phyloP scores from a whole-genome alignment of 1,140 invertebrate genomes.

The Drosophila nikananu region DNA sequence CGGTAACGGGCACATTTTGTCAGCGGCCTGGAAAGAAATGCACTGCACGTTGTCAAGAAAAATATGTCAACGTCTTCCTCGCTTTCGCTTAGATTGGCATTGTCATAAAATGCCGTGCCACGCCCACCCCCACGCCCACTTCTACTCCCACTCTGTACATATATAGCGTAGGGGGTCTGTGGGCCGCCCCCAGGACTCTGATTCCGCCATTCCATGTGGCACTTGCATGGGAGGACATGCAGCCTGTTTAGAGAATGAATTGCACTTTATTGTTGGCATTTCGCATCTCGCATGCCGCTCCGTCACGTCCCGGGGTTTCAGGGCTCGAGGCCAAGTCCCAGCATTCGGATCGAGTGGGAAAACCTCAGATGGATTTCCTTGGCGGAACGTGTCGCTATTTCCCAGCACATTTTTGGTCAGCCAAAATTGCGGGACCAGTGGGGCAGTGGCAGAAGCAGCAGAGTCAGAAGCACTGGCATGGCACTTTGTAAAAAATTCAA shows the following conservation, averaged over 20 bases:
- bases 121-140: slow-evolving; percentile 10
- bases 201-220: slow-evolving; percentile 48
- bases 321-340: slow-evolving; percentile 36
- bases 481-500: slow-evolving; percentile 72
- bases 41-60: slow-evolving; percentile 66
- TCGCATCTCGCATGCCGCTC: slow-evolving; percentile 65
- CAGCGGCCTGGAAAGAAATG: slow-evolving; percentile 64
- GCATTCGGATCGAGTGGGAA: slow-evolving; percentile 40
- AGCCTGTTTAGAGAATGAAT: slow-evolving; percentile 74
- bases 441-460: background rate
- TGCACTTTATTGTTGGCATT: slow-evolving; percentile 79
- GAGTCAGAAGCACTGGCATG: slow-evolving; percentile 12
- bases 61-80: slow-evolving; percentile 76
- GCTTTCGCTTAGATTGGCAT: slow-evolving; percentile 77
- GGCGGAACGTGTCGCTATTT: slow-evolving; percentile 68
- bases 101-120: slow-evolving; percentile 73
- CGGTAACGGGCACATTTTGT: slow-evolving; percentile 79
- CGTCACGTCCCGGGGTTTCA: slow-evolving; percentile 61
- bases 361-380: slow-evolving; percentile 67
- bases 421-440: slow-evolving; percentile 37
- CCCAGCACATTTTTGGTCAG: slow-evolving; percentile 25
- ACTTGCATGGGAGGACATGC: slow-evolving; percentile 50
- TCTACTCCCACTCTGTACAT: slow-evolving; percentile 3
- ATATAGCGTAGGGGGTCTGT: background rate
- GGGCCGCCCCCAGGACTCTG: slow-evolving; percentile 47